These are phyloP conservation scores for Bugula neritina DNA, from an alignment of 2,888 invertebrate species.

Conservation along the genomic window DNA sequence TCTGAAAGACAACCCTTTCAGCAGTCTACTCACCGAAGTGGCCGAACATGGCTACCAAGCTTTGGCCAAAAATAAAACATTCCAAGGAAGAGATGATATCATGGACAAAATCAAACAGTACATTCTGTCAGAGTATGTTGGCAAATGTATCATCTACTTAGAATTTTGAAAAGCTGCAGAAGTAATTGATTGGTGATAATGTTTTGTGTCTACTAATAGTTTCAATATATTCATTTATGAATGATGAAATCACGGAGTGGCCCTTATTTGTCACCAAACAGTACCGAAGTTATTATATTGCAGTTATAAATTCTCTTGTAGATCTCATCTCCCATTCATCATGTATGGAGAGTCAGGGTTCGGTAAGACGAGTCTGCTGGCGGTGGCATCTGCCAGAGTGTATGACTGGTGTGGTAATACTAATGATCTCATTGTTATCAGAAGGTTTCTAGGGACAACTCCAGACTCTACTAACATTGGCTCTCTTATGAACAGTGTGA, in stretches of 20 bases:
- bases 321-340: background rate
- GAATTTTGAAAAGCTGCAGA: too few relatives aligned
- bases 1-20: background rate
- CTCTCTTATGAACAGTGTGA: constrained; percentile 6
- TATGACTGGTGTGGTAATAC: constrained; percentile 21
- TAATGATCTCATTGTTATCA: constrained; percentile 2
- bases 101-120: constrained; percentile 12
- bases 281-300: too few relatives aligned
- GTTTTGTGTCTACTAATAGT: too few relatives aligned
- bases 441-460: constrained; percentile 27
- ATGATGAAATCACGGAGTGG: too few relatives aligned
- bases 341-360: constrained; percentile 26
- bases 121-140: background rate
- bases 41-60: constrained; percentile 22
- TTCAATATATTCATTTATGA: too few relatives aligned
- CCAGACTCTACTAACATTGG: constrained; percentile 26
- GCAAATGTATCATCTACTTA: too few relatives aligned
- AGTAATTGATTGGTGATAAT: too few relatives aligned
- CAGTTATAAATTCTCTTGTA: too few relatives aligned
- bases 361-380: constrained; percentile 25
- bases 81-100: constrained; percentile 27
- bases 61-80: constrained; percentile 11
- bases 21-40: constrained; percentile 13
- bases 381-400: constrained; percentile 22
- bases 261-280: too few relatives aligned